These are phyloP conservation scores for Synergus itoensis DNA, from an alignment of 2,888 invertebrate genomes.

Conservation along the genomic window DNA sequence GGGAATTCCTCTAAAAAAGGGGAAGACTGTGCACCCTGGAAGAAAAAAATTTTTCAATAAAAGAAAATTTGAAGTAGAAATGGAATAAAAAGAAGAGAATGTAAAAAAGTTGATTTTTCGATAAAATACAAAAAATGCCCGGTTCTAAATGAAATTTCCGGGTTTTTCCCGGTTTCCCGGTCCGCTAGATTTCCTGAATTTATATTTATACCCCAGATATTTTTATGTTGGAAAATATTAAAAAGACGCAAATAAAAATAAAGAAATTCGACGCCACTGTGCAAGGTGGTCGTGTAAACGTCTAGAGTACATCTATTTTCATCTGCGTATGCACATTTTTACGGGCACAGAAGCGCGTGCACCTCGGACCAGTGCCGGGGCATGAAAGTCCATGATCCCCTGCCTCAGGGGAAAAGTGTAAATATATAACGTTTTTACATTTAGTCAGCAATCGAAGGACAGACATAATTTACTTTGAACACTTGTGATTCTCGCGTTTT, in stretches of 20 bases:
- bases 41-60: no score
- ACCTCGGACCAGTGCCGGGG: background rate
- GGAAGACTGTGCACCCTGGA: no score
- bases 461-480: conserved; percentile 8
- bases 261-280: background rate
- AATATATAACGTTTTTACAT: background rate
- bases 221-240: background rate
- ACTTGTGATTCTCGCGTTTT: conserved; percentile 29
- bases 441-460: conserved; percentile 10
- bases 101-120: no score
- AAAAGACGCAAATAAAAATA: background rate
- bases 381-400: background rate
- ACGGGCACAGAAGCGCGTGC: conserved; percentile 4
- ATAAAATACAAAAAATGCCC: no score
- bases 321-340: conserved; percentile 27
- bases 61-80: no score
- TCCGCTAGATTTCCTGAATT: no score
- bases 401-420: background rate
- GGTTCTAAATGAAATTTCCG: no score
- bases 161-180: no score
- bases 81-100: no score
- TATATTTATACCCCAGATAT: no score
- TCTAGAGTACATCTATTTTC: conserved; percentile 28
- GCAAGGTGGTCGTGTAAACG: background rate
- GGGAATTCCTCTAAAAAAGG: no score